Percentiles rank a stretch among this genome's conserved stretches.
Conservation (phyloP, 2,797 vertebrate species). For the Neostethus bicornis region DNA sequence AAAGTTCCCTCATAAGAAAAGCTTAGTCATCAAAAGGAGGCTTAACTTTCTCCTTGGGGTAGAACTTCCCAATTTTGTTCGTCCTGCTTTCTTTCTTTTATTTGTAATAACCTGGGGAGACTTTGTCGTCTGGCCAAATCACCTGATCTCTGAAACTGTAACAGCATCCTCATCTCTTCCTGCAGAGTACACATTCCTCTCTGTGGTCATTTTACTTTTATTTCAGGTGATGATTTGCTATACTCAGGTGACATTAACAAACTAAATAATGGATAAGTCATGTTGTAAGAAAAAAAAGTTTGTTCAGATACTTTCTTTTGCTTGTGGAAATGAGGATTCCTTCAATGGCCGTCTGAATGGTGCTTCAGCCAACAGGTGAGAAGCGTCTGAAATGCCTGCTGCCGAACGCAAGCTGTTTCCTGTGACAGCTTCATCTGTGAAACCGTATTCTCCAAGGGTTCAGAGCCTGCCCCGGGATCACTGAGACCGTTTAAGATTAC, state of each 20-base stretch:
- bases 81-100: conserved; percentile 36
- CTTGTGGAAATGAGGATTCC: conserved; percentile 23
- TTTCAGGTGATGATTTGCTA: conserved; percentile 1
- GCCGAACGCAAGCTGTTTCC: conserved; percentile 64
- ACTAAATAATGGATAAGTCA: conserved; percentile 12
- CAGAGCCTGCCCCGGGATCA: conserved; percentile 68
- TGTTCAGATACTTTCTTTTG: conserved; percentile 1
- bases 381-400: conserved; percentile 36
- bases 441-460: conserved; percentile 71
- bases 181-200: conserved; percentile 63
- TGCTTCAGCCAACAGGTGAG: conserved; percentile 61
- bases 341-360: conserved; percentile 13
- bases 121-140: conserved; percentile 39
- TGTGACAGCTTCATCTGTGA: conserved; percentile 74
- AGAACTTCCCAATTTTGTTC: conserved; percentile 36
- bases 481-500: conserved; percentile 76
- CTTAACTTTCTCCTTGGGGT: conserved; percentile 47
- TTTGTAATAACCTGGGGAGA: conserved; percentile 54
- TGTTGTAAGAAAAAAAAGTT: conserved; percentile 15
- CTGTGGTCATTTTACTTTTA: conserved; percentile 6
- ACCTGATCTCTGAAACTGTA: conserved; percentile 52
- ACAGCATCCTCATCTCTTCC: conserved; percentile 46
- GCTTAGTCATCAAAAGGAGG: conserved; percentile 49
- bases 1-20: conserved; percentile 22
- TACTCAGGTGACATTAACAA: conserved; percentile 31